Evolutionary conservation across 2,113 vertebrate genomes (phyloP), one percentile per base, ranked within the genome.

Genomic region (Recurvirostra avosetta): DNA sequence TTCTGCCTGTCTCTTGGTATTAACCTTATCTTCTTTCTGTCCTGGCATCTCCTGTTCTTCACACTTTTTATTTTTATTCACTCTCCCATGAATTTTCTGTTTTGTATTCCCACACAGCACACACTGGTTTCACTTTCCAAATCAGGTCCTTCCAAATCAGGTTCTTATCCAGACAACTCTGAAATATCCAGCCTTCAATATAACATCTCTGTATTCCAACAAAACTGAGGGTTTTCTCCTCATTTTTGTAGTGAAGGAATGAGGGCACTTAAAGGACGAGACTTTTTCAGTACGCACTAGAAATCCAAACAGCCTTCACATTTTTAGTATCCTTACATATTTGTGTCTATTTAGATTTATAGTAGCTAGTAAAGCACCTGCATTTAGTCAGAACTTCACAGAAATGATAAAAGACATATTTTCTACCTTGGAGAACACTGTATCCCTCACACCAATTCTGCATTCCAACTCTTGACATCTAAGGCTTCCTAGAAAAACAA

Each of bases 231-330:
- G 4, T 2, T 41, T 76, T 53, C 11, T 45, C 5, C 6, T 41
- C 18, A 19, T 71, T 85, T 83, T n/a, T 86, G 6, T 26, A 43
- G 10, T 43, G 40, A 61, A 47, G 26, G 10, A 61, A 15, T 1
- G 2, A 58, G 47, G 5, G 1, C 8, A 45, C 23, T 43, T 30
- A 86, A 82, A 85, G 6, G 8, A 56, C 0, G 0, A 86, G 34
- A 32, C 1, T 16, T 4, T 67, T 78, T 81, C 15, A 25, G 8
- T 25, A 53, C 0, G 8, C 14, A 34, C 3, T 53, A 52, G 52
- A 84, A 71, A 63, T 47, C 27, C 18, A 45, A 81, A 34, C 21
- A 73, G 8, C 4, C 4, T 1, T 40, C 11, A 22, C 5, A 55
- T 43, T 88, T 81, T 72, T 59, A 40, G 18, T 61, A 34, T 2